A percentile compares a stretch with the other conserved stretches of the same genome.
phyloP scores from a whole-genome alignment of 2,888 invertebrate genomes.

The Eudemis profundana region DNA sequence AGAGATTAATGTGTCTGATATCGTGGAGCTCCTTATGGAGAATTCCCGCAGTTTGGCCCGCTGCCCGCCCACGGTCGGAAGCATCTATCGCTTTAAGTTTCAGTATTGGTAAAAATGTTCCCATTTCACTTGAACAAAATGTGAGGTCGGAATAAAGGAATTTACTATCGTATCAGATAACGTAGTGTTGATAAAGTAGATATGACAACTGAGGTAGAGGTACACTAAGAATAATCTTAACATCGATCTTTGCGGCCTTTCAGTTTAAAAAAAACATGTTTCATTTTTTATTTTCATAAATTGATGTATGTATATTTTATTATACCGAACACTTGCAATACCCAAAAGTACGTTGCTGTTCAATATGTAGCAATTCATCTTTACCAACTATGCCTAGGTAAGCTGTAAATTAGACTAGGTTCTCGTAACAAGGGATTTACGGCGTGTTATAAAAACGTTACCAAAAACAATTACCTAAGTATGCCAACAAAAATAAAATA shows the following conservation, averaged over 20 bases:
- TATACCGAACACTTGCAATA: too few relatives aligned
- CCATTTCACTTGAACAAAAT: conserved; percentile 18
- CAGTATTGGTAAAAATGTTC: conserved; percentile 40
- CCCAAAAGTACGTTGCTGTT: too few relatives aligned
- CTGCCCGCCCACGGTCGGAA: conserved; percentile 42
- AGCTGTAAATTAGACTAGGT: too few relatives aligned
- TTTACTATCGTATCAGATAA: not conserved
- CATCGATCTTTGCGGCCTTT: too few relatives aligned
- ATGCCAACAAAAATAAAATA: conserved; percentile 18
- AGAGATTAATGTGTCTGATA: conserved; percentile 44
- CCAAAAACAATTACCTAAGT: conserved; percentile 22
- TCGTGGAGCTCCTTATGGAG: conserved; percentile 24
- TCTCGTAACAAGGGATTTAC: conserved; percentile 20
- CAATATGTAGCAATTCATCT: too few relatives aligned
- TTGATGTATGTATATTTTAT: too few relatives aligned
- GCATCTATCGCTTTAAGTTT: conserved; percentile 40
- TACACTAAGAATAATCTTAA: too few relatives aligned
- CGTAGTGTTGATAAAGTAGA: not conserved
- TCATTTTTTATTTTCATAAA: too few relatives aligned
- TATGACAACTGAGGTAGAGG: too few relatives aligned
- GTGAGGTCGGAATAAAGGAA: not conserved
- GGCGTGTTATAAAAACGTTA: conserved; percentile 2
- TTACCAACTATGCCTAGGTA: too few relatives aligned
- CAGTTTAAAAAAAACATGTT: too few relatives aligned
- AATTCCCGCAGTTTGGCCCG: conserved; percentile 37